Percentiles rank a stretch among this genome's conserved stretches.
These are phyloP conservation scores for Grapholita molesta DNA, from an alignment of 1,140 invertebrate species.

Conservation along the genomic window DNA sequence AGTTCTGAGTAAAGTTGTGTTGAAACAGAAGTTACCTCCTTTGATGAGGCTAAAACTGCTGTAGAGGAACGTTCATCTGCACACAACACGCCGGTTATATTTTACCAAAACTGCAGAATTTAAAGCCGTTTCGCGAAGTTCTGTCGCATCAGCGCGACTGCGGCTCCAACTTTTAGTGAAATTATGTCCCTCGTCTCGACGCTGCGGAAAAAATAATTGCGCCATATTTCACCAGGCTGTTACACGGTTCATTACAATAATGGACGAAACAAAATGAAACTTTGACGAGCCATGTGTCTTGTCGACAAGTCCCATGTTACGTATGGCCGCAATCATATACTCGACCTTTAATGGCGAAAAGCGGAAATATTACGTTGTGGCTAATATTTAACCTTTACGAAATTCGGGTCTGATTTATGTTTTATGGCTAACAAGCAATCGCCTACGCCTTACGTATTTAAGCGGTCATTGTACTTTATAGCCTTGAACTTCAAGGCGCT, in stretches of 20 bases:
- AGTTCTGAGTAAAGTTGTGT: background rate
- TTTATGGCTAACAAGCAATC: background rate
- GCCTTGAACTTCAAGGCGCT: background rate
- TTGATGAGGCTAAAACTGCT: background rate
- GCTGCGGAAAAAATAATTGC: constrained; percentile 17
- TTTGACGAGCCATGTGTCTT: constrained; percentile 4
- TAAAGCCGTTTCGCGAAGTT: background rate
- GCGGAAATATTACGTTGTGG: background rate
- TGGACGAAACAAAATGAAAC: constrained; percentile 2
- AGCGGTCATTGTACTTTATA: background rate
- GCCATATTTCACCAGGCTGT: constrained; percentile 2
- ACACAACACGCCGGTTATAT: background rate
- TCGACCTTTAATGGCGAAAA: background rate
- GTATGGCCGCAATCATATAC: background rate
- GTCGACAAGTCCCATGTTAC: background rate
- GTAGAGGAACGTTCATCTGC: background rate
- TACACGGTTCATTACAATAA: constrained; percentile 13
- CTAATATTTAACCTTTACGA: background rate
- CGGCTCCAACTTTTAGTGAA: constrained; percentile 11
- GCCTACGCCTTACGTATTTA: background rate
- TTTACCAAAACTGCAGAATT: background rate
- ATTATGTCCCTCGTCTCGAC: background rate
- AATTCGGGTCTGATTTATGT: background rate
- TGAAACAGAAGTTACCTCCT: background rate
- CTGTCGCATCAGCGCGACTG: background rate